These are phyloP conservation scores for Dicyrtoma fusca DNA, from an alignment of 2,888 invertebrate genomes.

Conservation along the genomic window DNA sequence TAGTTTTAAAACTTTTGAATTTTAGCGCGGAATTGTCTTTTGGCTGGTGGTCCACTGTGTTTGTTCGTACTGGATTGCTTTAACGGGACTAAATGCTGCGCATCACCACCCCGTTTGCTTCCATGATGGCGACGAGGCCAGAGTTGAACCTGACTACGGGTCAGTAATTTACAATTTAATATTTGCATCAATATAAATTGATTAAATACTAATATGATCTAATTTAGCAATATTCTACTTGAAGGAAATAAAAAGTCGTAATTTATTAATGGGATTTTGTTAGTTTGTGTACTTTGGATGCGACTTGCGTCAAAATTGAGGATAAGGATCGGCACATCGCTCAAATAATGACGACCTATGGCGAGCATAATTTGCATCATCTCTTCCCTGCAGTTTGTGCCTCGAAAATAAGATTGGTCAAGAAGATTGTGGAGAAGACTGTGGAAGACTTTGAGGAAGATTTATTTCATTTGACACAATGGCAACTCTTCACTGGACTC, in stretches of 20 bases:
- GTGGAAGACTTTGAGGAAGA: conserved; percentile 68
- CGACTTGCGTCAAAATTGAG: conserved; percentile 27
- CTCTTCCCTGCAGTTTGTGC: conserved; percentile 81
- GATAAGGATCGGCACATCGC: neutral
- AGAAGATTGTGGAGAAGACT: conserved; percentile 68
- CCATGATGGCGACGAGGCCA: conserved; percentile 57
- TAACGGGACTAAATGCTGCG: conserved; percentile 72
- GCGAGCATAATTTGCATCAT: conserved; percentile 78
- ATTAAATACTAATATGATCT: neutral
- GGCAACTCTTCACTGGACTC: conserved; percentile 70
- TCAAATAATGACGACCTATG: conserved; percentile 67
- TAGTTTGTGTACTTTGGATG: conserved; percentile 26
- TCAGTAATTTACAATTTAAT: neutral
- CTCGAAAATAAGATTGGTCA: conserved; percentile 69
- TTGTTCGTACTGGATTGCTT: conserved; percentile 59
- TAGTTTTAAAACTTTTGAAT: conserved; percentile 23
- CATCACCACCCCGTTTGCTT: conserved; percentile 73
- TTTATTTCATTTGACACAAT: conserved; percentile 61
- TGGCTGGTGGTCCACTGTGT: conserved; percentile 48
- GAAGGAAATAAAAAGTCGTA: no score
- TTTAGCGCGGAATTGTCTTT: conserved; percentile 16
- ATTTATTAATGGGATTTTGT: no score
- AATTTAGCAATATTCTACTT: neutral
- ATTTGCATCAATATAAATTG: neutral
- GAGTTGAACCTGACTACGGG: conserved; percentile 57